phyloP scores from a whole-genome alignment of 2,113 vertebrate genomes.

The Cairina moschata region DNA sequence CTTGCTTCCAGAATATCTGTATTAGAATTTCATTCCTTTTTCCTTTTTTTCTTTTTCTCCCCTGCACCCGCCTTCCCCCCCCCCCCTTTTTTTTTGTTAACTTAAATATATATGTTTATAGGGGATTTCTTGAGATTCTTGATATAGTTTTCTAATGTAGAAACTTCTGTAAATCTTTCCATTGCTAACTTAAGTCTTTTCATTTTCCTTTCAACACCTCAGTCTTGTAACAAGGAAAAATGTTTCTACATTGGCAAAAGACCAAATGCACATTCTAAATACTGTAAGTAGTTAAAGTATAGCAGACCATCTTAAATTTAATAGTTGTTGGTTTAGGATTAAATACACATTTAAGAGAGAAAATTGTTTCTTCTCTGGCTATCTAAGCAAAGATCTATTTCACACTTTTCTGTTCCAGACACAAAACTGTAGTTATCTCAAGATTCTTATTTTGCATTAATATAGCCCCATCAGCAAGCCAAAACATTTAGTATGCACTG shows the following conservation, averaged over 20 bases:
- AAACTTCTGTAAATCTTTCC: neutral
- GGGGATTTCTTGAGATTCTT: neutral
- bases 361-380: neutral
- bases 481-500: conserved; percentile 4
- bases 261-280: neutral
- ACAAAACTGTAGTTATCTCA: conserved; percentile 34
- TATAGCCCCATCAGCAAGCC: conserved; percentile 13
- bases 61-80: too few species aligned
- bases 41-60: neutral
- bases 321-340: neutral
- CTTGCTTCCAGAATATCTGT: conserved; percentile 8
- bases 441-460: neutral
- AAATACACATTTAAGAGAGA: neutral
- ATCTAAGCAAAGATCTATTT: conserved; percentile 18
- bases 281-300: neutral
- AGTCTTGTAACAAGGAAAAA: neutral
- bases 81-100: too few species aligned
- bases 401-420: neutral
- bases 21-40: neutral
- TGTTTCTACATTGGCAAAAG: neutral
- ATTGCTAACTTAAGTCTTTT: neutral
- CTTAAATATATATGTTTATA: neutral
- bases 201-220: neutral
- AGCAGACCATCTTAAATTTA: neutral
- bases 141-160: neutral